Evolutionary conservation across 2,113 vertebrate species (phyloP), one percentile per base, ranked within the genome.

Genomic region (Sinocyclocheilus anshuiensis): DNA sequence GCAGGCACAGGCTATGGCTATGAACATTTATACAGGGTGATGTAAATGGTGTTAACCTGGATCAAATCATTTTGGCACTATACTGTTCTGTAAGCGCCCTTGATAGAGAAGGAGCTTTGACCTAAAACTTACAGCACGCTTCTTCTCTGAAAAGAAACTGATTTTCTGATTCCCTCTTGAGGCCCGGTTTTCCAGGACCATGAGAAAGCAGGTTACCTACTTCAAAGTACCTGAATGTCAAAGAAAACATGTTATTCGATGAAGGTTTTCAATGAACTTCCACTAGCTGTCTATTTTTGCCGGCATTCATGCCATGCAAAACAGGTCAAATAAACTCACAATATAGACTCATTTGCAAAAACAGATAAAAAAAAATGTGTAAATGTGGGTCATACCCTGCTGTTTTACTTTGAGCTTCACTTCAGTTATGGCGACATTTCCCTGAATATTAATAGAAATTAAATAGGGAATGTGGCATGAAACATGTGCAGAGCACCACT

Each of bases 1-100:
- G 50, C 87, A 77, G 79, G 84, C 59, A 12, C 55, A 26, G 63
- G n/a, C 71, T 48, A 77, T 76, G 22, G 71, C 82, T 33, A 53
- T 85, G 63, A 79, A 81, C 26, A 69, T 71, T 69, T 13, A 71
- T 24, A 45, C 81, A 18, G 61, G 53, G 76, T 57, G 57, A 63
- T 78, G 57, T 76, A 79, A 83, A 90, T 48, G 79, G 65, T 79
- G 72, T 71, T 86, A 75, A 86, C 65, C 72, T 84, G 82, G 59
- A 88, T 84, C 84, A 86, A 77, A 80, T 65, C 20, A 83, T 67
- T 80, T 80, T 76, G 57, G 79, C 78, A 65, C 77, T 42, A 33
- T 33, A 24, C 42, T 81, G 72, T 57, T 83, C 20, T 50, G 67
- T 12, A 79, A 86, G 81, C 82, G 83, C 61, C 84, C 81, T 89